Conservation (phyloP, 2,888 invertebrate genomes). For the Yponomeuta plumbellus region DNA sequence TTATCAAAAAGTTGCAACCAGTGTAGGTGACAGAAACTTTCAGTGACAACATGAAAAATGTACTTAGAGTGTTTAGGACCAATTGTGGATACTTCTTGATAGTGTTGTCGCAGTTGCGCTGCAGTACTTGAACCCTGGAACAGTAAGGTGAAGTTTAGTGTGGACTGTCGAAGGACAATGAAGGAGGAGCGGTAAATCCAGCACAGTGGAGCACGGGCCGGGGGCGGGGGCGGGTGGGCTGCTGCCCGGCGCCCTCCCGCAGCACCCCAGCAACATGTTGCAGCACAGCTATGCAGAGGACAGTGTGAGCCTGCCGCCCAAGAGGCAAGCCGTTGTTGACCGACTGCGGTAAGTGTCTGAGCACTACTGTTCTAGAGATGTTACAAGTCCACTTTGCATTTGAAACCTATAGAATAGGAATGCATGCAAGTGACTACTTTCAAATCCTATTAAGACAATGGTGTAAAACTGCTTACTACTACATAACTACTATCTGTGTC, state of each 20-base stretch:
- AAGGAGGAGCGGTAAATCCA: conserved; percentile 27
- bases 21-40: conserved; percentile 22
- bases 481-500: too few relatives aligned
- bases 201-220: conserved; percentile 86
- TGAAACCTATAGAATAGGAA: too few relatives aligned
- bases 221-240: conserved; percentile 82
- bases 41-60: conserved; percentile 55
- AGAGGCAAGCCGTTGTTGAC: conserved; percentile 91
- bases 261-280: conserved; percentile 79
- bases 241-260: conserved; percentile 78
- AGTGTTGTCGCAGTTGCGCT: conserved; percentile 53
- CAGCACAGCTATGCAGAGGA: conserved; percentile 71
- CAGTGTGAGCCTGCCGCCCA: conserved; percentile 84
- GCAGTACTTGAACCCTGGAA: conserved; percentile 52
- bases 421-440: too few relatives aligned
- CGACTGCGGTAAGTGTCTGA: conserved; percentile 76
- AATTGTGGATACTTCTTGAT: conserved; percentile 49
- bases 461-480: too few relatives aligned
- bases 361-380: neutral
- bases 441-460: too few relatives aligned
- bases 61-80: conserved; percentile 57
- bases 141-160: conserved; percentile 23
- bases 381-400: too few relatives aligned
- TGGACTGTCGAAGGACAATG: conserved; percentile 43
- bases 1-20: conserved; percentile 19